phyloP scores from a whole-genome alignment of 2,888 invertebrate genomes.

The Agriopis leucophaearia region DNA sequence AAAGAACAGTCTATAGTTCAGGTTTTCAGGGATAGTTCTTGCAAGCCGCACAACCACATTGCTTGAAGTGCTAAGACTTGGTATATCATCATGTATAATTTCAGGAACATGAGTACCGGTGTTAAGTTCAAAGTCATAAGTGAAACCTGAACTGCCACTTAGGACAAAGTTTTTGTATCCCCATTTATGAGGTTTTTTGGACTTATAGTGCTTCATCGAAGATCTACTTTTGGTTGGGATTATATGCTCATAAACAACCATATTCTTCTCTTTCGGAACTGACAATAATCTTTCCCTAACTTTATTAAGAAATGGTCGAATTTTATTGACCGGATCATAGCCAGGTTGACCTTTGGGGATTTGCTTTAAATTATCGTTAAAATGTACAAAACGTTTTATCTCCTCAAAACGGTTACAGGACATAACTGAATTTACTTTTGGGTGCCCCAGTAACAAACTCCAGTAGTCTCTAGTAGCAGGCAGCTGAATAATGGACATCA shows the following conservation, averaged over 20 bases:
- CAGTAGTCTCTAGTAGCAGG: conserved; percentile 13
- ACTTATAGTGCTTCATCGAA: background rate
- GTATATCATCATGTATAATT: background rate
- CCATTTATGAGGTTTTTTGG: conserved; percentile 52
- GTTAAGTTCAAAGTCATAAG: conserved; percentile 43
- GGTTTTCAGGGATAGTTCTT: conserved; percentile 19
- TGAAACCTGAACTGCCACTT: conserved; percentile 55
- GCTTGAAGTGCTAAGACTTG: conserved; percentile 11
- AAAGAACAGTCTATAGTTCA: background rate
- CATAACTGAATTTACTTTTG: conserved; percentile 12
- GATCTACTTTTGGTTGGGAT: background rate
- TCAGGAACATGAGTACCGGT: conserved; percentile 11
- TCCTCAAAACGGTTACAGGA: conserved; percentile 19
- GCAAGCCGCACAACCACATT: conserved; percentile 25
- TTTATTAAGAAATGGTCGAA: conserved; percentile 21
- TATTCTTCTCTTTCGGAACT: conserved; percentile 45
- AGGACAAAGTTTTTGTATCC: conserved; percentile 56
- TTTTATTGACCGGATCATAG: conserved; percentile 20
- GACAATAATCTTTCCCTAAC: conserved; percentile 34
- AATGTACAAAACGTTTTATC: conserved; percentile 24
- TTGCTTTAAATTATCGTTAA: conserved; percentile 16
- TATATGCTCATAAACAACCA: background rate
- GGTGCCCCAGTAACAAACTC: background rate
- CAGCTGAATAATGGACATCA: conserved; percentile 18
- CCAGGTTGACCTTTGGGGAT: conserved; percentile 28